Base-by-base conservation (phyloP, 2,113 vertebrate genomes). In the Alosa alosa region DNA sequence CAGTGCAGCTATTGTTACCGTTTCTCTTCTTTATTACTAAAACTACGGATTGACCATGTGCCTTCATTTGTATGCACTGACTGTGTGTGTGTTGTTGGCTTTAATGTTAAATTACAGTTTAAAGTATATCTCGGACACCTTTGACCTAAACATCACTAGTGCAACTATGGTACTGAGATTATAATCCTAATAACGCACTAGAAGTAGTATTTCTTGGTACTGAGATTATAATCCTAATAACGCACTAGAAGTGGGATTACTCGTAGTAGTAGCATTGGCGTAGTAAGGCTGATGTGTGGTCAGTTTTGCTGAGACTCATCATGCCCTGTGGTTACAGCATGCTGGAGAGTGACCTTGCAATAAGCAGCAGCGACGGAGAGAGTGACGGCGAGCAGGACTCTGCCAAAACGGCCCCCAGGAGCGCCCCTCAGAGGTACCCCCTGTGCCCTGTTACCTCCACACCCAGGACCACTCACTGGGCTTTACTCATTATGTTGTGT, bases 301-400 rank as follows among this genome's bases (percentile, higher is more conserved):
- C 9, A 78, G 39, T 49, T 1, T 25, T 39, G 3, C 39, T 15
- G 18, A 11, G 55, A 22, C 18, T n/a, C 8, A 7, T 75, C 22
- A 50, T 52, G 15, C 20, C 47, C 18, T 41, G 88, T 41, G 92
- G 88, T 85, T 87, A 86, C 85, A 99, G 98, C 87, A 96, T 95
- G 95, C 94, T 99, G 92, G 97, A 97, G 92, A 97, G 99, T 92
- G 98, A 99, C 94, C 95, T 99, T 92, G 99, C 97, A 89, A 94
- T 99, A 8, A 99, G 97, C 96, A 99, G 97, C 93, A 99, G 97
- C 82, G 98, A 99, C 41, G 41, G 41, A 93, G 98, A 99, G 92
- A 99, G 98, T 86, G 98, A 99, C 92, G 97, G 93, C 88, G 98
- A 99, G 89, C 98, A 98, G 94, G 98, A 97, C 89, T 96, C 96